Conservation (phyloP, 30 jellyfish, hydroid and myxozoan genomes). For the Aurelia aurita region DNA sequence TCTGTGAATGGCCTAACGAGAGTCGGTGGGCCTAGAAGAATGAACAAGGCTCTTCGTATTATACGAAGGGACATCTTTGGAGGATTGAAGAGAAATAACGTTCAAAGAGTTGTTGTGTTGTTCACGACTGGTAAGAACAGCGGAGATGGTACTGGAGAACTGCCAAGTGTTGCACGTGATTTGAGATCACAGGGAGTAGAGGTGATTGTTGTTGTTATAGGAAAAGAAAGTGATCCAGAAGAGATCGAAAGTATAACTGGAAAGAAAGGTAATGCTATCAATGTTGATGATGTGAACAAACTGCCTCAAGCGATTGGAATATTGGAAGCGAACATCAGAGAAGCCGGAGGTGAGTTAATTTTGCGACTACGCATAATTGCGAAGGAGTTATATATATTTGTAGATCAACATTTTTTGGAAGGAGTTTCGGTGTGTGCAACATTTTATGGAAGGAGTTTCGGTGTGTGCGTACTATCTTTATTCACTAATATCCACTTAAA, state of each 20-base stretch:
- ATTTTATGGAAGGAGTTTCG: no score
- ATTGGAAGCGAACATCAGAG: conserved; percentile 65
- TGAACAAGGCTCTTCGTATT: conserved; percentile 63
- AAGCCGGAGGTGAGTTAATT: conserved; percentile 43
- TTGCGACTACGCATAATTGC: no score
- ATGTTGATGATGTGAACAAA: conserved; percentile 39
- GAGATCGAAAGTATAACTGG: conserved; percentile 44
- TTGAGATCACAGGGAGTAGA: conserved; percentile 66
- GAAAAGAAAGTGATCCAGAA: conserved; percentile 39
- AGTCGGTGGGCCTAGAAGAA: conserved; percentile 83
- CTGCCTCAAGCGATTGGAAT: conserved; percentile 59
- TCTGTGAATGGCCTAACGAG: conserved; percentile 23
- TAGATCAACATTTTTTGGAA: no score
- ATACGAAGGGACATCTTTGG: conserved; percentile 46
- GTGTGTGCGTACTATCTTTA: no score
- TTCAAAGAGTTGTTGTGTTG: conserved; percentile 34
- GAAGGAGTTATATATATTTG: no score
- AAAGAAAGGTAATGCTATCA: conserved; percentile 18
- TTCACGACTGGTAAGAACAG: conserved; percentile 75
- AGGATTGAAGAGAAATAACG: background rate
- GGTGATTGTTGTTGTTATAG: conserved; percentile 72
- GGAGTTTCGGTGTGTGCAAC: no score
- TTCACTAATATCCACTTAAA: no score
- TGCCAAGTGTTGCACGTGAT: conserved; percentile 52
- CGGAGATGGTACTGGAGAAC: conserved; percentile 48